Evolutionary conservation across 1,140 invertebrate species (phyloP).

Genomic region (Ips nitidus): DNA sequence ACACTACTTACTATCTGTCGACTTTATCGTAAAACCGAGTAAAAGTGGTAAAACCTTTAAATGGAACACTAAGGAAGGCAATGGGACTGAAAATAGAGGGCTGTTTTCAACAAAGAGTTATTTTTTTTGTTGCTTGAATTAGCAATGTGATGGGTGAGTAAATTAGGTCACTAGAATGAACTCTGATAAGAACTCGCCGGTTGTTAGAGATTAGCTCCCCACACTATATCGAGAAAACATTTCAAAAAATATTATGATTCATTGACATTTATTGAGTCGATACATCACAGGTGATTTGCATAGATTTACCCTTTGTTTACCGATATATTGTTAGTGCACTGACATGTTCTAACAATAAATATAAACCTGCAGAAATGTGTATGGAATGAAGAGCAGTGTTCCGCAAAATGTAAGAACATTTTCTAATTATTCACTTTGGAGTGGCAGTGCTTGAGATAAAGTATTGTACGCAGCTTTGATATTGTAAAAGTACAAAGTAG

Average conservation of each 20-base stretch:
- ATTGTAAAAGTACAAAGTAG: conserved; percentile 32
- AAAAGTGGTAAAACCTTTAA: no score
- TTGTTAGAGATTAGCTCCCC: conserved; percentile 12
- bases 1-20: no score
- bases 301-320: background rate
- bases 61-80: no score
- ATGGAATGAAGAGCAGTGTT: no score
- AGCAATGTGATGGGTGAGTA: no score
- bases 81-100: no score
- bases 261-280: conserved; percentile 24
- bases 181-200: background rate
- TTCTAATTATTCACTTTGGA: conserved; percentile 31
- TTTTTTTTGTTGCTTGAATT: no score
- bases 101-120: no score
- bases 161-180: no score
- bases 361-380: no score
- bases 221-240: conserved; percentile 20
- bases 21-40: no score
- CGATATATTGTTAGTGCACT: no score
- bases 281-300: conserved; percentile 20
- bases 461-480: conserved; percentile 28
- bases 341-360: background rate
- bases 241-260: conserved; percentile 28
- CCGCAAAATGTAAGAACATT: conserved; percentile 13
- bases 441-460: conserved; percentile 23